phyloP scores from a whole-genome alignment of 1,140 invertebrate genomes.

The Dinoponera quadriceps region DNA sequence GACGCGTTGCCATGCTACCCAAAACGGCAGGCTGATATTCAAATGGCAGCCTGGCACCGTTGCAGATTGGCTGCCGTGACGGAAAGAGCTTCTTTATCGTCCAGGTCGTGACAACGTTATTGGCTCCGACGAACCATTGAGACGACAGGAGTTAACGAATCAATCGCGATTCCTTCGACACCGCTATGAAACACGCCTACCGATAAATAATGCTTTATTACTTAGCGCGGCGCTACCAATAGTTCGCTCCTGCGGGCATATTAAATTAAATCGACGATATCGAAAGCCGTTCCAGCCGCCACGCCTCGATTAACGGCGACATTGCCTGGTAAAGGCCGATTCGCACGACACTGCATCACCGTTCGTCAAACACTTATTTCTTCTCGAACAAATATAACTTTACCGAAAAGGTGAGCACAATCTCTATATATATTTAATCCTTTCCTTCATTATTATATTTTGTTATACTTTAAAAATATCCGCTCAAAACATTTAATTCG shows the following conservation, averaged over 20 bases:
- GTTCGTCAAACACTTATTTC: neutral
- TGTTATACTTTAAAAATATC: too few relatives aligned
- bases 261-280: slow-evolving; percentile 48
- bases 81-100: slow-evolving; percentile 29
- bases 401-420: too few relatives aligned
- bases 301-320: slow-evolving; percentile 24
- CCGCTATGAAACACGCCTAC: slow-evolving; percentile 53
- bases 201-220: slow-evolving; percentile 68
- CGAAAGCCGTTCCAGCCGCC: slow-evolving; percentile 27
- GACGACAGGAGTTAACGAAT: slow-evolving; percentile 51
- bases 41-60: neutral
- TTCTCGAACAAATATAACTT: neutral
- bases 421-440: too few relatives aligned
- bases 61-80: slow-evolving; percentile 3
- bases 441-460: too few relatives aligned
- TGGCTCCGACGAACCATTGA: slow-evolving; percentile 22
- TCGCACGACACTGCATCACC: slow-evolving; percentile 4
- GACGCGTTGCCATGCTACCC: neutral
- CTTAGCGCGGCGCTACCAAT: slow-evolving; percentile 39
- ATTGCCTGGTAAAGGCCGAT: slow-evolving; percentile 1
- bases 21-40: slow-evolving; percentile 1
- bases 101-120: slow-evolving; percentile 23
- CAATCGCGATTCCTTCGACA: slow-evolving; percentile 49
- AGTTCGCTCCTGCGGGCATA: slow-evolving; percentile 38
- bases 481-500: too few relatives aligned